Evolutionary conservation across 2,113 vertebrate species (phyloP).

Genomic region (Paraplagusia blochii): DNA sequence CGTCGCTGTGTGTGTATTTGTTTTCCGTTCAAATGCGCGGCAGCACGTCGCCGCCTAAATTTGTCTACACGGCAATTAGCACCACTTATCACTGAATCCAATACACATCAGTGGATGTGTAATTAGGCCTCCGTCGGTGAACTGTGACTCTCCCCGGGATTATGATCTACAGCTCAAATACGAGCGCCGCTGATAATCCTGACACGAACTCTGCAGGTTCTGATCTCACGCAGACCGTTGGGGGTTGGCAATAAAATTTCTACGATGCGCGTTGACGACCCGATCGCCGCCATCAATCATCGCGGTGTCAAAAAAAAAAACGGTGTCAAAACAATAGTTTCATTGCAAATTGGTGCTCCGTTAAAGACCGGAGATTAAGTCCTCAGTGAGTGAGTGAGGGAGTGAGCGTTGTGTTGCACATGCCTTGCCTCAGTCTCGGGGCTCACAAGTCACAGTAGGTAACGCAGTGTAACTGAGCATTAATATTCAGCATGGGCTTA

Average conservation of each 20-base stretch:
- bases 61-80: conserved; percentile 55
- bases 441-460: conserved; percentile 37
- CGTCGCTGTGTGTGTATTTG: conserved; percentile 28
- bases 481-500: conserved; percentile 59
- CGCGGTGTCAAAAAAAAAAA: too few relatives aligned
- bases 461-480: conserved; percentile 53
- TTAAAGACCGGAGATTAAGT: conserved; percentile 36
- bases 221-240: conserved; percentile 18
- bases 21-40: conserved; percentile 29
- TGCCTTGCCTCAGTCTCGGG: conserved; percentile 46
- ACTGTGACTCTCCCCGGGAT: conserved; percentile 46
- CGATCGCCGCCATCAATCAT: too few relatives aligned
- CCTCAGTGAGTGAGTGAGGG: conserved; percentile 44
- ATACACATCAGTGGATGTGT: conserved; percentile 49
- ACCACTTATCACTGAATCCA: conserved; percentile 58
- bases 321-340: conserved; percentile 12
- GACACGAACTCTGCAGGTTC: conserved; percentile 1
- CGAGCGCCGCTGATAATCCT: conserved; percentile 1
- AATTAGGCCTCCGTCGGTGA: conserved; percentile 52
- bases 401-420: conserved; percentile 48
- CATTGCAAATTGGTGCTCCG: conserved; percentile 37
- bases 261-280: neutral
- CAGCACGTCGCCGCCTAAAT: conserved; percentile 27
- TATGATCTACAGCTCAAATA: conserved; percentile 25
- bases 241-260: conserved; percentile 11